phyloP scores from a whole-genome alignment of 1,140 invertebrate genomes.

The Orius insidiosus region DNA sequence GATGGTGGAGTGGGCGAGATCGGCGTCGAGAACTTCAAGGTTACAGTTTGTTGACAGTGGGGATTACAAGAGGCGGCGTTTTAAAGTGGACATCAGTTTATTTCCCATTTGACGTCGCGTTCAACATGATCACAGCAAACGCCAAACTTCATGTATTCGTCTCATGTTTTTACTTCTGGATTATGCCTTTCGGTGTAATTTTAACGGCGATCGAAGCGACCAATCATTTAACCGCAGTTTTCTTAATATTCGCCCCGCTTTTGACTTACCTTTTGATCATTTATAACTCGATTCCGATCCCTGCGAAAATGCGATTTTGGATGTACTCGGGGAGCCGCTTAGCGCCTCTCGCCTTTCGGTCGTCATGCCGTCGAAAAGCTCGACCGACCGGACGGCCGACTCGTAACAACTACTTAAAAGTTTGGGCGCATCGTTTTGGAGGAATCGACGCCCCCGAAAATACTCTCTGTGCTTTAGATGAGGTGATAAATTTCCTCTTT shows the following conservation, averaged over 20 bases:
- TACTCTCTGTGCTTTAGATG: conserved; percentile 45
- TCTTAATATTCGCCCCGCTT: conserved; percentile 2
- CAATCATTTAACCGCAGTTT: not conserved
- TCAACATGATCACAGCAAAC: not conserved
- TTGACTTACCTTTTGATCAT: conserved; percentile 1
- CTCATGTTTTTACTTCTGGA: conserved; percentile 9
- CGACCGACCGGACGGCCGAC: not conserved
- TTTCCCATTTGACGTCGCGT: too few relatives aligned
- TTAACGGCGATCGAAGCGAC: conserved; percentile 12
- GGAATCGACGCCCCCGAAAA: conserved; percentile 57
- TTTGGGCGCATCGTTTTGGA: conserved; percentile 48
- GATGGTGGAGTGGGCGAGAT: too few relatives aligned
- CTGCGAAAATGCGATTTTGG: not conserved
- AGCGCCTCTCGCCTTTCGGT: not conserved
- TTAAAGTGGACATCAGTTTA: too few relatives aligned
- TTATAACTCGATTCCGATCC: conserved; percentile 5
- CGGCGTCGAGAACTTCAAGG: too few relatives aligned
- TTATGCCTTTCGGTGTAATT: conserved; percentile 1
- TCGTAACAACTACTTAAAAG: conserved; percentile 25
- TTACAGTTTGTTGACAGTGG: too few relatives aligned
- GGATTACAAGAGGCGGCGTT: too few relatives aligned
- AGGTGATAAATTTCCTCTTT: too few relatives aligned
- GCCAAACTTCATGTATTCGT: not conserved
- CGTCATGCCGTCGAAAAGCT: not conserved
- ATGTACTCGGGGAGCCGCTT: conserved; percentile 4